Percentiles rank a stretch among this genome's conserved stretches.
Conservation (phyloP, 92 coral and sea anemone genomes). For the Isaurus tuberculatus region DNA sequence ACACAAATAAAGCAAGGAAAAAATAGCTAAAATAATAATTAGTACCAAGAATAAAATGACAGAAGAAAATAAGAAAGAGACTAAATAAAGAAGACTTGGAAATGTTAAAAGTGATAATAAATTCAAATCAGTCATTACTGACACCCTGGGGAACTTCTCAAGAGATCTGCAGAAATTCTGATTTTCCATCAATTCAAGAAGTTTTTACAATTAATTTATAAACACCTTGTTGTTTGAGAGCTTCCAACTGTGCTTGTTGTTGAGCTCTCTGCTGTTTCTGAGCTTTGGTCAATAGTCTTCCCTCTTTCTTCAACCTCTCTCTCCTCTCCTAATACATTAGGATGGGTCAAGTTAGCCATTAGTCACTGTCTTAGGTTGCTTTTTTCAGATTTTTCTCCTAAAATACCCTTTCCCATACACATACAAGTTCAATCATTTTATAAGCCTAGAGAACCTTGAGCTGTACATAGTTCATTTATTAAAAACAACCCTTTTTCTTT, state of each 20-base stretch:
- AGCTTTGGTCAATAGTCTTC: conserved; percentile 85
- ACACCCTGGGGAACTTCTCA: too few species aligned
- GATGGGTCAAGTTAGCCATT: neutral
- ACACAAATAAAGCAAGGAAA: neutral
- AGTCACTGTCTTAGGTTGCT: too few species aligned
- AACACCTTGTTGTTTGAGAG: conserved; percentile 93
- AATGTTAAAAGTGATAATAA: too few species aligned
- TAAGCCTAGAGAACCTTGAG: too few species aligned
- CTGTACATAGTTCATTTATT: too few species aligned
- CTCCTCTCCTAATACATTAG: conserved; percentile 75
- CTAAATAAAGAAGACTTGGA: too few species aligned
- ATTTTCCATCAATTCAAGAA: neutral
- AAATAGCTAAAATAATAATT: neutral
- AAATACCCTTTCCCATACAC: too few species aligned
- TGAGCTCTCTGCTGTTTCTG: conserved; percentile 89
- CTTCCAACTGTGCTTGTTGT: conserved; percentile 85
- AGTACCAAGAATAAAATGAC: neutral
- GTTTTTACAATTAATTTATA: neutral
- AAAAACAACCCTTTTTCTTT: too few species aligned
- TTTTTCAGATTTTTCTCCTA: too few species aligned
- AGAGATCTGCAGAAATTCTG: too few species aligned
- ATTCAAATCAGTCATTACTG: too few species aligned
- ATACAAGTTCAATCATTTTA: too few species aligned
- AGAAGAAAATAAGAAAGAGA: neutral
- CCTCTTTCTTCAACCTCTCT: conserved; percentile 83